These are phyloP conservation scores for Pterocles orientalis DNA, from an alignment of 2,113 vertebrate species.

Conservation along the genomic window DNA sequence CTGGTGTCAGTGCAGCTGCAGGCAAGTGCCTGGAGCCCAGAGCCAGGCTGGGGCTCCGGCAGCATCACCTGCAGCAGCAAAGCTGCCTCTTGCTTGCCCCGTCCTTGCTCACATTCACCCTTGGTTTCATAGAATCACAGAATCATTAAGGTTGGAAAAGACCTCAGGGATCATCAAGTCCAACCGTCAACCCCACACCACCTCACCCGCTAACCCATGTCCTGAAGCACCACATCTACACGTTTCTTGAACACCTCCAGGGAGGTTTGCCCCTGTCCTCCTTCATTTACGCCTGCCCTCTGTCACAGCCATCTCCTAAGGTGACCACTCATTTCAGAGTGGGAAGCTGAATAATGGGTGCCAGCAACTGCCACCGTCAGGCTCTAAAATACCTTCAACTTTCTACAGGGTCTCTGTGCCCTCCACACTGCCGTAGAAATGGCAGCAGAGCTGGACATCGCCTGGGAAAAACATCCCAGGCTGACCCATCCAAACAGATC, in stretches of 20 bases:
- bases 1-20: too few relatives aligned
- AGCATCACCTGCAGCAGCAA: neutral
- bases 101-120: too few relatives aligned
- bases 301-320: fast-evolving
- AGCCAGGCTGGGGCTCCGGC: neutral
- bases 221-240: too few relatives aligned
- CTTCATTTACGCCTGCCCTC: neutral
- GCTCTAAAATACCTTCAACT: neutral
- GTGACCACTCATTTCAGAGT: neutral
- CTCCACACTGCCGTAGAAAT: neutral
- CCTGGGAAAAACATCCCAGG: neutral
- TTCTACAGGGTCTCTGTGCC: neutral
- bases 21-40: neutral
- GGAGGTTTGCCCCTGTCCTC: neutral
- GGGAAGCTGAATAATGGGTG: neutral
- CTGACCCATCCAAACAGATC: neutral
- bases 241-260: too few relatives aligned
- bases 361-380: neutral
- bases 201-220: too few relatives aligned
- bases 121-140: too few relatives aligned
- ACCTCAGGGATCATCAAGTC: too few relatives aligned
- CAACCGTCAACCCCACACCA: too few relatives aligned
- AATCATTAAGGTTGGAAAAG: too few relatives aligned
- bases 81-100: neutral
- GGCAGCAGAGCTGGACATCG: neutral